Evolutionary conservation across 2,888 invertebrate species (phyloP), one percentile per base, ranked within the genome.

Genomic region (Brenthis hecate): DNA sequence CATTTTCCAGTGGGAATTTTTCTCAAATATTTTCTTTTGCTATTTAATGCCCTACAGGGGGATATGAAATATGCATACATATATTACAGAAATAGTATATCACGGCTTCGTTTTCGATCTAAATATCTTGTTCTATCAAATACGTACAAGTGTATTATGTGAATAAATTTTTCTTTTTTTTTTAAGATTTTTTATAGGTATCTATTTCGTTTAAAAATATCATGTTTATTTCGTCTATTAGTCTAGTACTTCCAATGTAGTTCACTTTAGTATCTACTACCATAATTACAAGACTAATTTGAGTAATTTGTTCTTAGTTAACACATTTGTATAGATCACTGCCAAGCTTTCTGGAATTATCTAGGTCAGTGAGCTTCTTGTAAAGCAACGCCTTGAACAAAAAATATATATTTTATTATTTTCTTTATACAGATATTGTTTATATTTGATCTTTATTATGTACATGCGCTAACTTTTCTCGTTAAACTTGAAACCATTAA

Each of bases 1-100:
- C 64, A 67, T 69, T 66, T 65, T 69, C 56, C 55, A 60, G 48
- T 64, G 23, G 13, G 54, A 58, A 68, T 63, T 55, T 68, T 62
- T 55, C 43, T 64, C 36, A 53, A 63, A 54, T 54, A 43, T 63
- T 63, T 62, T 53, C 47, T 51, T 19, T 56, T 50, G 56, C 56
- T 56, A 56, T 62, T 62, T 67, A 62, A 55, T 56, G 47, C 50
- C 23, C 28, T 67, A n/a, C 32, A 61, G n/a, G 36, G 19, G 50
- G n/a, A 28, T 61, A 55, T 61, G 23, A 56, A 48, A 61, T 48
- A 43, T 11, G 47, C 51, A 48, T 50, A 62, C 43, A 56, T 28
- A 16, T 56, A 16, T 62, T 54, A 53, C 36, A 62, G 32, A n/a
- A 61, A 36, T 61, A 51, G 13, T 51, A 32, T 36, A 6, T 32